phyloP scores from a whole-genome alignment of 2,797 vertebrate species.

The Pseudochaenichthys georgianus region DNA sequence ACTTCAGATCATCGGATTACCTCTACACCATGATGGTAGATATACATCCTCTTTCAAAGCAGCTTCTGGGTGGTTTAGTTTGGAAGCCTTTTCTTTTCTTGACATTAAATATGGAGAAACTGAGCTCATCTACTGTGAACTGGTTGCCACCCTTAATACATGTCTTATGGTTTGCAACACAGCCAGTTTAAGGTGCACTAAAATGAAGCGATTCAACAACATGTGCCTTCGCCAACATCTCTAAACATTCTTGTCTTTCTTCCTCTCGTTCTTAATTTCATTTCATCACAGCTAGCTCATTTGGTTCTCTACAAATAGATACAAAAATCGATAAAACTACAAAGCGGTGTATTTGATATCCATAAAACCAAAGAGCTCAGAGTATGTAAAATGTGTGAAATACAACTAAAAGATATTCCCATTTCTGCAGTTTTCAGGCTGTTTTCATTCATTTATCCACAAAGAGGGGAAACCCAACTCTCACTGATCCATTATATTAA shows the following conservation, averaged over 20 bases:
- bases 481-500: constrained; percentile 1
- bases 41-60: not conserved
- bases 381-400: not conserved
- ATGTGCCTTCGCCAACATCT: constrained; percentile 5
- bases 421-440: constrained; percentile 11
- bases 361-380: constrained; percentile 3
- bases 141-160: not conserved
- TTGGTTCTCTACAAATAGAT: constrained; percentile 16
- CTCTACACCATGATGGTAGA: not conserved
- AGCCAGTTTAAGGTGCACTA: constrained; percentile 49
- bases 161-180: not conserved
- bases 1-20: not conserved
- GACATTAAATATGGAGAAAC: not conserved
- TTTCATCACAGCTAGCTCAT: constrained; percentile 6
- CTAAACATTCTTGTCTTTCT: constrained; percentile 14
- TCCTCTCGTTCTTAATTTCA: not conserved
- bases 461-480: not conserved
- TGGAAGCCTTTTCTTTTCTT: not conserved
- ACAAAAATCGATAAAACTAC: constrained; percentile 18
- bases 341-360: constrained; percentile 13
- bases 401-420: not conserved
- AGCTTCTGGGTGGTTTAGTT: constrained; percentile 7
- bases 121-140: not conserved
- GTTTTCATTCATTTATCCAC: not conserved
- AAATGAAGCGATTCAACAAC: constrained; percentile 29